Percentiles rank a stretch among this genome's conserved stretches.
Evolutionary conservation across 2,888 invertebrate genomes (phyloP).

Genomic region (Elegia similella): DNA sequence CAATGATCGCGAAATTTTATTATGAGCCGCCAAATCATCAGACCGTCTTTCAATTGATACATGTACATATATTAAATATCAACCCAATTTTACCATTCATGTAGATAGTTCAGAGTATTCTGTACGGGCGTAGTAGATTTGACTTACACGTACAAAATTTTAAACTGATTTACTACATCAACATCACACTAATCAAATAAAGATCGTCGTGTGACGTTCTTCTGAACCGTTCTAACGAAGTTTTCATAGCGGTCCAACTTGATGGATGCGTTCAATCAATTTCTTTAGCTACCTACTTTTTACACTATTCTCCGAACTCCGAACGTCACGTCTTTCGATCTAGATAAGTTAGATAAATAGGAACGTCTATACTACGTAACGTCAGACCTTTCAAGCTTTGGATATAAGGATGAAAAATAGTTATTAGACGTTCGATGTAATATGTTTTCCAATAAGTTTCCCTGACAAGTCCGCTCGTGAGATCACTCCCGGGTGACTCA

Average conservation of each 20-base stretch:
- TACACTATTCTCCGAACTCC: slow-evolving; percentile 4
- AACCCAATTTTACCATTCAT: too few species aligned
- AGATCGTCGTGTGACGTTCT: background rate
- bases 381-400: background rate
- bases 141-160: too few species aligned
- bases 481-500: slow-evolving; percentile 12
- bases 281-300: background rate
- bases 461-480: background rate
- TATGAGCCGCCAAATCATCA: too few species aligned
- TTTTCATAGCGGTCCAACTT: background rate
- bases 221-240: background rate
- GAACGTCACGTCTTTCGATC: slow-evolving; percentile 1
- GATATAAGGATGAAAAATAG: background rate
- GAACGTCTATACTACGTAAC: background rate
- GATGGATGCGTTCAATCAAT: slow-evolving; percentile 1
- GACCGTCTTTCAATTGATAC: too few species aligned
- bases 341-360: slow-evolving; percentile 12
- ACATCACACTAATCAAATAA: too few species aligned
- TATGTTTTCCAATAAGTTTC: slow-evolving; percentile 2
- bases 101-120: too few species aligned
- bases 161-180: too few species aligned
- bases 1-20: too few species aligned
- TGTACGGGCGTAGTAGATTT: too few species aligned
- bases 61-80: too few species aligned
- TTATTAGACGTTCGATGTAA: background rate